phyloP scores from a whole-genome alignment of 2,113 vertebrate genomes.

The Cygnus buccinator region DNA sequence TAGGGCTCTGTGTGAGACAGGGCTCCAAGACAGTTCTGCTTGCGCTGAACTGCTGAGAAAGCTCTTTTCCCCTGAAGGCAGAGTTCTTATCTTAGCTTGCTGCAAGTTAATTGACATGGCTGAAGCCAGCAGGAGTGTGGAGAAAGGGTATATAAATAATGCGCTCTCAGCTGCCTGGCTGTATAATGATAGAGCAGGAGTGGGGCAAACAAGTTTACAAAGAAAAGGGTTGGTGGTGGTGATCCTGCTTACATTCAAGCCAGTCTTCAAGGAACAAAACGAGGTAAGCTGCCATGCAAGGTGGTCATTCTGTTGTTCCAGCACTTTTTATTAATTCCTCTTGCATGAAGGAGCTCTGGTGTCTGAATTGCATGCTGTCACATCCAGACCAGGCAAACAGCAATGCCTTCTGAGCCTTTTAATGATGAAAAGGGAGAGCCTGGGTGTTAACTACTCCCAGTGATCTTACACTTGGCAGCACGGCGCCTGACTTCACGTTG shows the following conservation, averaged over 20 bases:
- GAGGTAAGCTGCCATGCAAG: neutral
- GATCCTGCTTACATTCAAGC: neutral
- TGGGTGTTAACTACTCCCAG: too few relatives aligned
- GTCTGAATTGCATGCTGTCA: neutral
- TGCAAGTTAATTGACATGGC: neutral
- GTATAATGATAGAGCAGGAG: neutral
- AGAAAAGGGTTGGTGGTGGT: neutral
- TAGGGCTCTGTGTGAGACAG: neutral
- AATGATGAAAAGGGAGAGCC: neutral
- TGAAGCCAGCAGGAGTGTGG: neutral
- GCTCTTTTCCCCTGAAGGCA: neutral
- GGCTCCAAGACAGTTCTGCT: neutral
- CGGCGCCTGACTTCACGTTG: fast-evolving
- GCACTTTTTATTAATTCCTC: neutral
- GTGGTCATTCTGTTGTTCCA: neutral
- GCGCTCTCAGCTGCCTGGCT: neutral
- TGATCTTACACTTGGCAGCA: neutral
- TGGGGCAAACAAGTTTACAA: neutral
- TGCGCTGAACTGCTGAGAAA: neutral
- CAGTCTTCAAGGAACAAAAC: neutral
- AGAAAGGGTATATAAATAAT: neutral
- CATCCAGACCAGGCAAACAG: neutral
- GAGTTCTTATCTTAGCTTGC: neutral
- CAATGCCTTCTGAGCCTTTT: neutral
- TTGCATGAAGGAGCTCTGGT: neutral